Percentiles rank a stretch among this genome's conserved stretches.
phyloP scores from a whole-genome alignment of 2,113 vertebrate species.

The Electrona antarctica region DNA sequence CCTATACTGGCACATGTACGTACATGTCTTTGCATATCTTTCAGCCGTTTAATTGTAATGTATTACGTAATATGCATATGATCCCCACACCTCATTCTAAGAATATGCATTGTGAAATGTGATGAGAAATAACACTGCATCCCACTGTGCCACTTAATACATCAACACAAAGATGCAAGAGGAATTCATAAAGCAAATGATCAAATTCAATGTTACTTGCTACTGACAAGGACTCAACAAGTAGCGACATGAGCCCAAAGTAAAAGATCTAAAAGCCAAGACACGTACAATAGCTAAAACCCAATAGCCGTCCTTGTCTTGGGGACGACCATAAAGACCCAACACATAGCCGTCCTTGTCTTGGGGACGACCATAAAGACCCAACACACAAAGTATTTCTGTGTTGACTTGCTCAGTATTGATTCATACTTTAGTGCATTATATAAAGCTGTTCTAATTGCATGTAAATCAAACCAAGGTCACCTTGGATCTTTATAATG shows the following conservation, averaged over 20 bases:
- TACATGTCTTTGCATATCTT: neutral
- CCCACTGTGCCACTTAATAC: conserved; percentile 23
- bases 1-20: neutral
- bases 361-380: conserved; percentile 67
- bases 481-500: conserved; percentile 93
- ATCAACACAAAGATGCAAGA: conserved; percentile 4
- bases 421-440: conserved; percentile 79
- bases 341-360: conserved; percentile 68
- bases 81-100: neutral
- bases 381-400: conserved; percentile 61
- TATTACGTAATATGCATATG: neutral
- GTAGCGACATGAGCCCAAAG: conserved; percentile 21
- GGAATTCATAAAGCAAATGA: conserved; percentile 13
- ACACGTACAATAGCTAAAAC: conserved; percentile 34
- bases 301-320: conserved; percentile 66
- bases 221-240: conserved; percentile 42
- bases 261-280: conserved; percentile 49
- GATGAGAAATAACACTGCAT: neutral
- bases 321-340: conserved; percentile 65
- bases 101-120: neutral
- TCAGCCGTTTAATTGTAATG: neutral
- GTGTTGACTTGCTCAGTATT: conserved; percentile 70
- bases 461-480: conserved; percentile 87
- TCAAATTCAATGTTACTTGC: conserved; percentile 25
- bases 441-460: conserved; percentile 90